A percentile compares a stretch with the other conserved stretches of the same genome.
Evolutionary conservation across 2,113 vertebrate genomes (phyloP).

Genomic region (Ammodytes marinus): DNA sequence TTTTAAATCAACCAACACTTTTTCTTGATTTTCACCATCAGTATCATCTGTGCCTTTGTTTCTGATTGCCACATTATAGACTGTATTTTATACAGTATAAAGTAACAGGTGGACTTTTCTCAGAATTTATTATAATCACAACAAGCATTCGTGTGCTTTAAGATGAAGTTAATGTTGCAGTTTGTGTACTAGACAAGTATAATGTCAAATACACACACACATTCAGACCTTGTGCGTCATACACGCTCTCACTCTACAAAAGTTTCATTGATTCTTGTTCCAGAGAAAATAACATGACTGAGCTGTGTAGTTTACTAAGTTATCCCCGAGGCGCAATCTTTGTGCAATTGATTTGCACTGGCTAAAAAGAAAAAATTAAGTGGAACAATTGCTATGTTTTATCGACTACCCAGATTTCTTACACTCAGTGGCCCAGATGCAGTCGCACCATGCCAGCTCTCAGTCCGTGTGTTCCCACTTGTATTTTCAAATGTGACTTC

Average conservation of each 20-base stretch:
- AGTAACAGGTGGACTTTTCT: neutral
- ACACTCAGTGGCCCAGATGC: constrained; percentile 19
- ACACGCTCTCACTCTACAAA: constrained; percentile 16
- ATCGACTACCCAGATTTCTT: constrained; percentile 48
- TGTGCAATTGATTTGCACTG: constrained; percentile 24
- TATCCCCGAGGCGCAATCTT: constrained; percentile 5
- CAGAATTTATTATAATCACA: neutral
- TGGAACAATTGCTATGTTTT: constrained; percentile 27
- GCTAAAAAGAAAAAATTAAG: constrained; percentile 16
- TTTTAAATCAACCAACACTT: neutral
- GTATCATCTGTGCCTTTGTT: neutral
- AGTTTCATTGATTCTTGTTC: constrained; percentile 31
- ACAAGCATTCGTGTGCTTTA: neutral
- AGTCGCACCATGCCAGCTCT: no score
- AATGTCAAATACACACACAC: neutral
- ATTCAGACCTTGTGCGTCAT: constrained; percentile 30
- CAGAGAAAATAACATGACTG: constrained; percentile 25
- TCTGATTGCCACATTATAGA: neutral
- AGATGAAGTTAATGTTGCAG: neutral
- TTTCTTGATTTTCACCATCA: neutral
- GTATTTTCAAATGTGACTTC: no score
- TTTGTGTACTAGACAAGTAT: neutral
- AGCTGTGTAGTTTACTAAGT: constrained; percentile 17
- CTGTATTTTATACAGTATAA: no score
- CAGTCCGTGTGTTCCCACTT: no score